These are phyloP conservation scores for Diprion similis DNA, from an alignment of 1,140 invertebrate species.

Conservation along the genomic window DNA sequence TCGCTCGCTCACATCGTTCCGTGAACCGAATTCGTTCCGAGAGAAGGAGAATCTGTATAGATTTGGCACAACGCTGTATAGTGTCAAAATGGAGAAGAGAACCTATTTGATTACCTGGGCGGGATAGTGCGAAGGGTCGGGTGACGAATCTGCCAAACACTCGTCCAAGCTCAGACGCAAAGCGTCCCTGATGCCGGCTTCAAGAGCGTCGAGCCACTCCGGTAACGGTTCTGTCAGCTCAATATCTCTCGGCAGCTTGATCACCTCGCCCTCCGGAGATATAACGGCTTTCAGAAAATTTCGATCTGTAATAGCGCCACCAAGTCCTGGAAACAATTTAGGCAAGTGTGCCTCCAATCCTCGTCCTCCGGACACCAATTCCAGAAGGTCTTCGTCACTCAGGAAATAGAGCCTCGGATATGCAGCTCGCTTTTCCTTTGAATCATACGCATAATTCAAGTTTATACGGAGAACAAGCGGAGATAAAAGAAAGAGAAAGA, in stretches of 20 bases:
- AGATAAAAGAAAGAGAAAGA: slow-evolving; percentile 2
- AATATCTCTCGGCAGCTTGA: slow-evolving; percentile 78
- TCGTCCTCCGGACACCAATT: slow-evolving; percentile 81
- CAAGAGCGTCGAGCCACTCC: slow-evolving; percentile 51
- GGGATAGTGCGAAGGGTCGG: slow-evolving; percentile 52
- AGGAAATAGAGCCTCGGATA: slow-evolving; percentile 98
- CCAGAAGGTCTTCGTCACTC: slow-evolving; percentile 95
- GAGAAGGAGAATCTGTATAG: slow-evolving; percentile 49
- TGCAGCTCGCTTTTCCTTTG: slow-evolving; percentile 86
- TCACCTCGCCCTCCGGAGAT: slow-evolving; percentile 84
- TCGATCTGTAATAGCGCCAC: slow-evolving; percentile 74
- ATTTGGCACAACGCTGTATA: slow-evolving; percentile 9
- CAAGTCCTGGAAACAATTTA: slow-evolving; percentile 93
- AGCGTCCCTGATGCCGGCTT: slow-evolving; percentile 46
- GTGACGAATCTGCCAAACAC: slow-evolving; percentile 46
- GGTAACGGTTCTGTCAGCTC: slow-evolving; percentile 57
- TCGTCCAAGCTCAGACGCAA: slow-evolving; percentile 48
- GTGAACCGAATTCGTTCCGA: slow-evolving; percentile 54
- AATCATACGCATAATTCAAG: neutral
- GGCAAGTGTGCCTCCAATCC: slow-evolving; percentile 93
- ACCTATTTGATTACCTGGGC: slow-evolving; percentile 41
- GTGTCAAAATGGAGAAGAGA: neutral
- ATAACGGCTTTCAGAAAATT: slow-evolving; percentile 71
- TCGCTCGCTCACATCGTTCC: slow-evolving; percentile 50
- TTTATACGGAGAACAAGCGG: neutral